Percentiles rank a stretch among this genome's conserved stretches.
Conservation (phyloP, 2,797 vertebrate species). For the Aselliscus stoliczkanus region DNA sequence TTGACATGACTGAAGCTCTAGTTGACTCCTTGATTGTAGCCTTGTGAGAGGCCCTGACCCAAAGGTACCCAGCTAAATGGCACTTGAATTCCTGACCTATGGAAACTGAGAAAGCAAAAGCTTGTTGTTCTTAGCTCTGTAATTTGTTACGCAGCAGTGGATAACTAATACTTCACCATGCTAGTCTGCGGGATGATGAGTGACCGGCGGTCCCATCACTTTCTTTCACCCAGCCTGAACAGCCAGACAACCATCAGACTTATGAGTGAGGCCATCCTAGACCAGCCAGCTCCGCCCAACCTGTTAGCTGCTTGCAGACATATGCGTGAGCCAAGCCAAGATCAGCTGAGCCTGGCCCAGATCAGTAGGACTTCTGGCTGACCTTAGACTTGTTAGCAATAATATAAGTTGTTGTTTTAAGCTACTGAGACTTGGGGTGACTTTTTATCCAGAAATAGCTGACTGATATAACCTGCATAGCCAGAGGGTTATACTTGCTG, state of each 20-base stretch:
- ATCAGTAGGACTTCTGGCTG: not conserved
- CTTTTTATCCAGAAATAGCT: not conserved
- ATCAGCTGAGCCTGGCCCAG: not conserved
- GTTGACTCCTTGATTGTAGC: not conserved
- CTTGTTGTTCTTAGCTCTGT: not conserved
- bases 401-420: not conserved
- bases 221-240: not conserved
- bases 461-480: not conserved
- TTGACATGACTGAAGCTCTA: not conserved
- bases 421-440: not conserved
- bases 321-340: not conserved
- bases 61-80: no score
- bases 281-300: not conserved
- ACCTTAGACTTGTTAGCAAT: not conserved
- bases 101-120: not conserved
- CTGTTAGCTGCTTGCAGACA: not conserved
- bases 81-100: not conserved
- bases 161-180: not conserved
- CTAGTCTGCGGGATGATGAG: not conserved
- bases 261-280: not conserved
- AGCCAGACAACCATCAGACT: not conserved
- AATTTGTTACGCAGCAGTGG: not conserved
- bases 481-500: not conserved
- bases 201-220: not conserved
- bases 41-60: not conserved